Percentiles rank a stretch among this genome's conserved stretches.
Conservation (phyloP, 2,113 vertebrate species). For the Rhinolophus sinicus region DNA sequence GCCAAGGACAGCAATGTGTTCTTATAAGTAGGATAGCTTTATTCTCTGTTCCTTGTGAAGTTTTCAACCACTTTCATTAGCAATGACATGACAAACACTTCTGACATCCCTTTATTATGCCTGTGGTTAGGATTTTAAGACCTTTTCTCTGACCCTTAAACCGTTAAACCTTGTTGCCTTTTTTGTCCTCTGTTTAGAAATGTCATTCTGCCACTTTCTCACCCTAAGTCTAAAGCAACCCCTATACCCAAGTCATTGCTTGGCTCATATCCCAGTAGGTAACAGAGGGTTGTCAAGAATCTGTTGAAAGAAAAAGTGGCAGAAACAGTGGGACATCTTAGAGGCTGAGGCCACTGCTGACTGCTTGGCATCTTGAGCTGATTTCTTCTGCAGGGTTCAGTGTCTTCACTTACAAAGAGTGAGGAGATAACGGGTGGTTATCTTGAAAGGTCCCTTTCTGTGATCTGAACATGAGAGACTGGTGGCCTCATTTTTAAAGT, state of each 20-base stretch:
- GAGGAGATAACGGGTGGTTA: not conserved
- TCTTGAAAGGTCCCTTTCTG: not conserved
- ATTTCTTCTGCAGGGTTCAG: not conserved
- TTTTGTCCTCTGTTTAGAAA: not conserved
- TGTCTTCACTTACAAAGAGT: not conserved
- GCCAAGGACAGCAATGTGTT: not conserved
- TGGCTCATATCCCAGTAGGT: not conserved
- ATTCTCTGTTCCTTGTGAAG: not conserved
- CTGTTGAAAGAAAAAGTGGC: slow-evolving; percentile 1
- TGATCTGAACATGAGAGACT: not conserved
- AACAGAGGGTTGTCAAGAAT: not conserved
- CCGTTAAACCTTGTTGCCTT: not conserved
- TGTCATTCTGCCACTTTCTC: not conserved
- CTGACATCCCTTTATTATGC: not conserved
- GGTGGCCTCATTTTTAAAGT: not conserved
- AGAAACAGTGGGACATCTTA: not conserved
- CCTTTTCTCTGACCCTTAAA: not conserved
- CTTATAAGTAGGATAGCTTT: not conserved
- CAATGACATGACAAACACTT: not conserved
- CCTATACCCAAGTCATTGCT: not conserved
- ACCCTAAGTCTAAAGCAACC: not conserved
- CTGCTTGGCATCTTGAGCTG: not conserved
- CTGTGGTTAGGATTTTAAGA: slow-evolving; percentile 15
- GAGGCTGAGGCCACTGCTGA: not conserved
- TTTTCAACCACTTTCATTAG: not conserved